Conservation (phyloP, 2,888 invertebrate genomes). For the Hypomecis atomaria region DNA sequence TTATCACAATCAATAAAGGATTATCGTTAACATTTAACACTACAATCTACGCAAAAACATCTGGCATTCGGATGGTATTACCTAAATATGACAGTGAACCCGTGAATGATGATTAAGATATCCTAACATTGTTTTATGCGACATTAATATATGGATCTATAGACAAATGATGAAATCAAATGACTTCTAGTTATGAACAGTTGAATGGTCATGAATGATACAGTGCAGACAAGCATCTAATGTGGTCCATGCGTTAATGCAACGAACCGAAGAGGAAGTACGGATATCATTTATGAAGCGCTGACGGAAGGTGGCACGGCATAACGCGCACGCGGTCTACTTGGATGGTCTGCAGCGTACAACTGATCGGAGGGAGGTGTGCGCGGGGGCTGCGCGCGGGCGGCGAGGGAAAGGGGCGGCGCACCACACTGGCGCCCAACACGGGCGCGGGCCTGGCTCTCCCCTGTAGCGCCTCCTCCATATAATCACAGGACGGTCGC, state of each 20-base stretch:
- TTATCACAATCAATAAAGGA: slow-evolving; percentile 4
- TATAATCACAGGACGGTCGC: slow-evolving; percentile 76
- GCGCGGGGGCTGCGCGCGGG: slow-evolving; percentile 44
- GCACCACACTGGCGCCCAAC: slow-evolving; percentile 65
- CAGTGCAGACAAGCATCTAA: slow-evolving; percentile 80
- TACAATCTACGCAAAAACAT: slow-evolving; percentile 43
- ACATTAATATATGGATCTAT: slow-evolving; percentile 36
- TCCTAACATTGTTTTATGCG: slow-evolving; percentile 38
- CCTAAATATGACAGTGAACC: slow-evolving; percentile 39
- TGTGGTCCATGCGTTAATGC: slow-evolving; percentile 82
- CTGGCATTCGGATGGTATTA: slow-evolving; percentile 39
- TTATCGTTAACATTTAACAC: slow-evolving; percentile 31
- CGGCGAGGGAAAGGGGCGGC: slow-evolving; percentile 56
- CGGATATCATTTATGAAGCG: slow-evolving; percentile 74
- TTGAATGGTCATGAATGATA: slow-evolving; percentile 54
- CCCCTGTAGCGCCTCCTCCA: slow-evolving; percentile 62
- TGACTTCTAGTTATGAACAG: slow-evolving; percentile 36
- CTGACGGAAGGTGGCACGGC: slow-evolving; percentile 72
- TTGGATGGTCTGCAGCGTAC: slow-evolving; percentile 70
- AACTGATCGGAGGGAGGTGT: slow-evolving; percentile 61
- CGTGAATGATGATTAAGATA: slow-evolving; percentile 40
- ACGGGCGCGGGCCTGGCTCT: slow-evolving; percentile 62
- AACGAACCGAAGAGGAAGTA: slow-evolving; percentile 79
- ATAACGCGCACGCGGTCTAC: slow-evolving; percentile 77
- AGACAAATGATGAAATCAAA: slow-evolving; percentile 34